Evolutionary conservation across 2,888 invertebrate genomes (phyloP).

Genomic region (Protonemura montana): DNA sequence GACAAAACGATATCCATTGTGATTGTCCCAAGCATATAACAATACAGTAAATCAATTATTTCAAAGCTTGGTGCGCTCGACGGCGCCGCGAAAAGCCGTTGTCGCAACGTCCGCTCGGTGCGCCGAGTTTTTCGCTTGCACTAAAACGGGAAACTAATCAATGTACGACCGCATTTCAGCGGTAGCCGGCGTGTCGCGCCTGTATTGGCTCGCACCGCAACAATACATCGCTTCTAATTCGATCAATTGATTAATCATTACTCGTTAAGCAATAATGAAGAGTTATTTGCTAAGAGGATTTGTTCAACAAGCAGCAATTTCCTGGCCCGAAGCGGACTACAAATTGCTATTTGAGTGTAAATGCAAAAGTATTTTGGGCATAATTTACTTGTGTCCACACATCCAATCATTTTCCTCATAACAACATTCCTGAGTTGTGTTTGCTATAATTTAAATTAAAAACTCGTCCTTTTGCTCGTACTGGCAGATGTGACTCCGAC

Average conservation of each 20-base stretch:
- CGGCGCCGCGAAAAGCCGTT: background rate
- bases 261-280: background rate
- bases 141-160: background rate
- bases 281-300: background rate
- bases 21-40: background rate
- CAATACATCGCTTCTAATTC: background rate
- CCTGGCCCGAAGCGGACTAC: background rate
- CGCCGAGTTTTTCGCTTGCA: background rate
- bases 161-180: background rate
- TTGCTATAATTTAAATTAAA: too few species aligned
- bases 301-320: background rate
- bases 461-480: too few species aligned
- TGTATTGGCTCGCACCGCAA: background rate
- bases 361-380: background rate
- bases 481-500: too few species aligned
- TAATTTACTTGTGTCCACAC: background rate
- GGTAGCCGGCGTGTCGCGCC: background rate
- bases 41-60: conserved; percentile 12
- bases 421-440: too few species aligned
- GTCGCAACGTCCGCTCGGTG: background rate
- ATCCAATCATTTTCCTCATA: too few species aligned
- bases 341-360: background rate
- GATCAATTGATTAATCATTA: conserved; percentile 4
- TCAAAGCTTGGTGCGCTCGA: background rate
- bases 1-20: conserved; percentile 5